Conservation (phyloP, 64 coral and sea anemone species). For the Pachyseris speciosa region DNA sequence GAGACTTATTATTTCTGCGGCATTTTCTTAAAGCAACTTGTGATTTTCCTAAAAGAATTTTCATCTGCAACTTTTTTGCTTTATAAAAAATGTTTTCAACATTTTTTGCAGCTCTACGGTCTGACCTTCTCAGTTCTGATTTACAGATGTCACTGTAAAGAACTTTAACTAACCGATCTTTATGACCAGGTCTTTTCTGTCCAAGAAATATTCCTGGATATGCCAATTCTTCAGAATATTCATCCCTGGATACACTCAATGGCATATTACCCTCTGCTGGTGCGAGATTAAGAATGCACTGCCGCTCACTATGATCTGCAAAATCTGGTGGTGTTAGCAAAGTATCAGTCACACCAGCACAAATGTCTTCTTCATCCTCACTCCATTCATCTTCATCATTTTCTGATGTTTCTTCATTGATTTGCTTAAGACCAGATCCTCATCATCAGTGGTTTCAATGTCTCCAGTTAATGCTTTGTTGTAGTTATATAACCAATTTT, state of each 20-base stretch:
- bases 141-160: background rate
- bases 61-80: no score
- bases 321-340: no score
- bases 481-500: background rate
- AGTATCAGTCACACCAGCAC: background rate
- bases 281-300: background rate
- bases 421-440: no score
- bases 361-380: conserved; percentile 1
- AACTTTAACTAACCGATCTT: background rate
- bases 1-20: no score
- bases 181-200: background rate
- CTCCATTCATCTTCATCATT: no score
- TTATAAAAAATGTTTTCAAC: no score
- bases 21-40: no score
- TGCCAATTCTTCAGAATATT: no score
- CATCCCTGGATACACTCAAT: no score
- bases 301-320: no score
- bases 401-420: background rate
- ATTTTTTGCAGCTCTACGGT: background rate
- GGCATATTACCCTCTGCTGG: background rate
- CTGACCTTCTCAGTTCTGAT: background rate
- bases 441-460: background rate
- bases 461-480: background rate
- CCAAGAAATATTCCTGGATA: conserved; percentile 18
- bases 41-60: no score